A percentile compares a stretch with the other conserved stretches of the same genome.
phyloP scores from a whole-genome alignment of 2,113 vertebrate genomes.

The Malurus melanocephalus region DNA sequence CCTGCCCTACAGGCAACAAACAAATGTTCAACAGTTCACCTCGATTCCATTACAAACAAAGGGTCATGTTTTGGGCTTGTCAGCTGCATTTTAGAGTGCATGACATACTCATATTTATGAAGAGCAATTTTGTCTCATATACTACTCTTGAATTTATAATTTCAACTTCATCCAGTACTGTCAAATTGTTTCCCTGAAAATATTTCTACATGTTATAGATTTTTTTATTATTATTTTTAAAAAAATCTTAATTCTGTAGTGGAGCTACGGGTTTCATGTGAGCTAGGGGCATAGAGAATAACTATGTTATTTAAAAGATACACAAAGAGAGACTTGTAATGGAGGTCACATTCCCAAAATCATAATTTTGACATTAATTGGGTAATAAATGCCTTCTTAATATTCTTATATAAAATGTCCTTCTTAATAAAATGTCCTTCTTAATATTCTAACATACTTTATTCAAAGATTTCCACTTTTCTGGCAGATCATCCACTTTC shows the following conservation, averaged over 20 bases:
- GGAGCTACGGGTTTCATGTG: not conserved
- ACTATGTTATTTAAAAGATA: not conserved
- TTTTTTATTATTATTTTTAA: not conserved
- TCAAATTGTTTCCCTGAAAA: not conserved
- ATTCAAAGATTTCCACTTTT: not conserved
- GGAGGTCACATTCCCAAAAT: not conserved
- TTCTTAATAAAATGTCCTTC: not conserved
- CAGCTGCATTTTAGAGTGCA: not conserved
- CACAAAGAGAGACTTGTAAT: not conserved
- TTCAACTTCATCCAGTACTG: not conserved
- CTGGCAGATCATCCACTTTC: not conserved
- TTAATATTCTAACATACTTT: not conserved
- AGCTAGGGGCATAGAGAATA: not conserved
- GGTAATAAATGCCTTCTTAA: not conserved
- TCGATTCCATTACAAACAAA: not conserved
- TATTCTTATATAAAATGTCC: too few species aligned
- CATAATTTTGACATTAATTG: not conserved
- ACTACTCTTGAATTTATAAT: not conserved
- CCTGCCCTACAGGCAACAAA: too few species aligned
- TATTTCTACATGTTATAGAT: not conserved
- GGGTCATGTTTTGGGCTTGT: not conserved
- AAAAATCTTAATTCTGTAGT: not conserved
- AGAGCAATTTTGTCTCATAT: not conserved
- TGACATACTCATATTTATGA: not conserved
- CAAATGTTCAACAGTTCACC: not conserved